A percentile compares a stretch with the other conserved stretches of the same genome.
Evolutionary conservation across 1,140 invertebrate species (phyloP).

Genomic region (Tetramorium simillimum): DNA sequence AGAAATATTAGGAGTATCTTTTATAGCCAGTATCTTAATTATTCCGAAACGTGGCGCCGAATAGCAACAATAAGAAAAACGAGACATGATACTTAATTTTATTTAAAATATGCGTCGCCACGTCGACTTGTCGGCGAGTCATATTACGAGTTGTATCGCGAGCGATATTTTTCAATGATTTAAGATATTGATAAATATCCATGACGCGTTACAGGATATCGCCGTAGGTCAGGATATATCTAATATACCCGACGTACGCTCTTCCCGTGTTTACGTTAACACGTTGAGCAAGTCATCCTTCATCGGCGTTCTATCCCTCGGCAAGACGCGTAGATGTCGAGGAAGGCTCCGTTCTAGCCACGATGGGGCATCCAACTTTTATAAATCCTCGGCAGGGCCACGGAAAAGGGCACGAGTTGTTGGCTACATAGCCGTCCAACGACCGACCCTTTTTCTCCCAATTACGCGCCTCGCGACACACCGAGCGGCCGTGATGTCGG

Average conservation of each 20-base stretch:
- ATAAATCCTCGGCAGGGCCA: conserved; percentile 4
- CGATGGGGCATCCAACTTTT: conserved; percentile 32
- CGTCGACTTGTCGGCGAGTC: not conserved
- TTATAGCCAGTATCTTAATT: not conserved
- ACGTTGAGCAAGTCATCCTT: conserved; percentile 9
- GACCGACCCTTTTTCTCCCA: not conserved
- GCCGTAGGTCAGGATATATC: not conserved
- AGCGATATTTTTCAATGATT: conserved; percentile 21
- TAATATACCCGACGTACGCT: not conserved
- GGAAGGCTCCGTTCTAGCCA: not conserved
- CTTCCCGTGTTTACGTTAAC: conserved; percentile 30
- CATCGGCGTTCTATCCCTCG: not conserved
- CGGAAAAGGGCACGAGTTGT: not conserved
- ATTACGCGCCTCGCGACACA: conserved; percentile 31
- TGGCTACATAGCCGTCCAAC: not conserved
- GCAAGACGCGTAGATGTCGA: not conserved
- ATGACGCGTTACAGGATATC: not conserved
- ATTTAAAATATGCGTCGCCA: not conserved
- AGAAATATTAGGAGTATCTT: not conserved
- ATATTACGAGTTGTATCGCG: not conserved
- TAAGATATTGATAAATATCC: conserved; percentile 25
- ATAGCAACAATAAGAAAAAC: not conserved
- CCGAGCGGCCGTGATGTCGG: not conserved
- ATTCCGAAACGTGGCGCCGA: not conserved
- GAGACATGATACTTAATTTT: not conserved